phyloP scores from a whole-genome alignment of 2,888 invertebrate species.

The Chrysolina americana region DNA sequence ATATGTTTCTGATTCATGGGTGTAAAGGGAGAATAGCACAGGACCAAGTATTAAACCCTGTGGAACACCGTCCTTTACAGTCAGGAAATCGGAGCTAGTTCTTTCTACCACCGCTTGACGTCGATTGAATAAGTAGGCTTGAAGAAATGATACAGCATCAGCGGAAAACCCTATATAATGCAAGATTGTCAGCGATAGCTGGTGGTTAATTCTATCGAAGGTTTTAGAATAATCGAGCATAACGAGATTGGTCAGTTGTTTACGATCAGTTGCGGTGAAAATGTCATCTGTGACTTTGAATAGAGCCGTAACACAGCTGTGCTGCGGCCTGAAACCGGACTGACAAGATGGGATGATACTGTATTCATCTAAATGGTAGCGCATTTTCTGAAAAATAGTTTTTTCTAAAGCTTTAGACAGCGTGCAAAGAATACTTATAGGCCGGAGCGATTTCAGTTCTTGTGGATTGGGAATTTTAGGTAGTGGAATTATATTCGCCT shows the following conservation, averaged over 20 bases:
- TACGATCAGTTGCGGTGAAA: not conserved
- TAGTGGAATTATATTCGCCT: not conserved
- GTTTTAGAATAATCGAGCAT: not conserved
- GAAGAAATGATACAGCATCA: not conserved
- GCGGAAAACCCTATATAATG: not conserved
- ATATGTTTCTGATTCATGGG: not conserved
- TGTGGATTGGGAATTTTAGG: not conserved
- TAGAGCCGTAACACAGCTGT: not conserved
- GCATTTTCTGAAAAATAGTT: no score
- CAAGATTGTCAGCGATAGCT: not conserved
- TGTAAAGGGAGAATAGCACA: not conserved
- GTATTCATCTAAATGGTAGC: no score
- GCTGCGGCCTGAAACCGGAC: not conserved
- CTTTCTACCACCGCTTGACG: not conserved
- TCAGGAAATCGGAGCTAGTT: not conserved
- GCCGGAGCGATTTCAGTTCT: not conserved
- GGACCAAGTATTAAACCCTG: not conserved
- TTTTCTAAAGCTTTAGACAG: no score
- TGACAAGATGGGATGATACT: no score
- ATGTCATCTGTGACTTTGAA: not conserved
- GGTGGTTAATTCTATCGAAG: not conserved
- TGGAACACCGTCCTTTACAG: not conserved
- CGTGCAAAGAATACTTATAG: not conserved
- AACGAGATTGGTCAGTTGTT: not conserved
- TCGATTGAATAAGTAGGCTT: not conserved